Base-by-base conservation (phyloP, 1,140 invertebrate genomes). In the Monochamus saltuarius region DNA sequence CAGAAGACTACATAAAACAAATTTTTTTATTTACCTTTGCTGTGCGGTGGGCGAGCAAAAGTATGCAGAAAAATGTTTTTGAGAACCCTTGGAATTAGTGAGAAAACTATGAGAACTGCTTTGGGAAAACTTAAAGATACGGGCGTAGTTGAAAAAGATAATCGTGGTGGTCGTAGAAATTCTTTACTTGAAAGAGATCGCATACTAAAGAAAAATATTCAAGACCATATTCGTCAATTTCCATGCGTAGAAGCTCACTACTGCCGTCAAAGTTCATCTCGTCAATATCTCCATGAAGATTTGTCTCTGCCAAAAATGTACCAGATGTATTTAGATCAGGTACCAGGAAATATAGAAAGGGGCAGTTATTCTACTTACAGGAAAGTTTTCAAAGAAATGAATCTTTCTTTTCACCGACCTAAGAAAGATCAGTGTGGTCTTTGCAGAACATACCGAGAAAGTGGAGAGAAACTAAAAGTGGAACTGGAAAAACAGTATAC, bases 61-160 rank as follows among this genome's bases (percentile, higher is more conserved):
- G 53, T 55, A 19, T 55, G 53, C 40, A 42, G 34, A 29, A 55
- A 38, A 43, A 10, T 42, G 14, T 55, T 55, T 22, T 45, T 55
- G 17, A 38, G 16, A 14, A 55, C 53, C 34, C 34, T 55, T 37
- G 53, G 29, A 13, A 55, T 55, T 55, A 19, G 14, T 7, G 38
- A 45, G 22, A 55, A 55, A 43, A 17, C 42, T 43, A 40, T 55
- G 40, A 13, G 53, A 7, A 55, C 34, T 17, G n/a, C 53, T 42
- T 29, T 10, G 22, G 14, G 37, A 7, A 55, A 55, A 29, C n/a
- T 55, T 13, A 29, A 22, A n/a, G 7, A 35, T n/a, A 55, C 38
- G 19, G 39, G 53, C 9, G 39, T 45, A 55, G 39, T 43, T 42
- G 37, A 43, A 29, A 55, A 34, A 55, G 53, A 55, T 13, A 55